phyloP scores from a whole-genome alignment of 2,797 vertebrate species.

The Euthynnus affinis region DNA sequence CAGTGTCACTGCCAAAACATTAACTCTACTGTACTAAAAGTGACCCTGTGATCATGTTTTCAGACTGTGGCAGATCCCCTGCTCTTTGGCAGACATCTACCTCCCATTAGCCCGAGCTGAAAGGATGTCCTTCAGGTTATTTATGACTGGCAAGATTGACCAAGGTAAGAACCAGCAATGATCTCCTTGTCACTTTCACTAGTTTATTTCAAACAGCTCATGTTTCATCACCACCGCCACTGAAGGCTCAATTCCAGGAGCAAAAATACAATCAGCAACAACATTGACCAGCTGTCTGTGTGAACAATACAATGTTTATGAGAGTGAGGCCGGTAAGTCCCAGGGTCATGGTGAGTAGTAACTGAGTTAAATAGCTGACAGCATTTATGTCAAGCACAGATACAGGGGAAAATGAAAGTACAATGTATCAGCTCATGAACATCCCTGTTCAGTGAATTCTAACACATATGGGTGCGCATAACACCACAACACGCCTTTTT shows the following conservation, averaged over 20 bases:
- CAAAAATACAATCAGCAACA: slow-evolving; percentile 77
- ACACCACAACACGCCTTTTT: slow-evolving; percentile 42
- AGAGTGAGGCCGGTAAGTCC: slow-evolving; percentile 61
- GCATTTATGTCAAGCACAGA: slow-evolving; percentile 34
- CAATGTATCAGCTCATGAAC: slow-evolving; percentile 44
- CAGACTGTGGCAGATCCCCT: slow-evolving; percentile 33
- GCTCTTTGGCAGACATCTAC: slow-evolving; percentile 29
- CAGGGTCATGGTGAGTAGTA: slow-evolving; percentile 49
- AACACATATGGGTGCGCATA: slow-evolving; percentile 41
- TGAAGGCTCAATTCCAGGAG: slow-evolving; percentile 77
- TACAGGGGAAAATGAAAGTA: slow-evolving; percentile 2
- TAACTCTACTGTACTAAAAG: slow-evolving; percentile 17
- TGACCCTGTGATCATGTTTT: slow-evolving; percentile 45
- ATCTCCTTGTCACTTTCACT: slow-evolving; percentile 73
- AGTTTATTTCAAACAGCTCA: slow-evolving; percentile 74
- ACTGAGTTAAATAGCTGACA: slow-evolving; percentile 51
- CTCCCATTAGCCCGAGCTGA: slow-evolving; percentile 61
- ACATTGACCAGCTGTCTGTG: slow-evolving; percentile 80
- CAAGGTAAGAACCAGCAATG: slow-evolving; percentile 72
- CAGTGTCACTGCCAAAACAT: slow-evolving; percentile 22
- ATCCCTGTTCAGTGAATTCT: slow-evolving; percentile 47
- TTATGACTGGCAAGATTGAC: slow-evolving; percentile 58
- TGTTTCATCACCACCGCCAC: slow-evolving; percentile 65
- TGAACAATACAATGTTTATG: slow-evolving; percentile 78
- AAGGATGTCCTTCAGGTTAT: slow-evolving; percentile 64